These are phyloP conservation scores for Turnix velox DNA, from an alignment of 2,113 vertebrate genomes.

Conservation along the genomic window DNA sequence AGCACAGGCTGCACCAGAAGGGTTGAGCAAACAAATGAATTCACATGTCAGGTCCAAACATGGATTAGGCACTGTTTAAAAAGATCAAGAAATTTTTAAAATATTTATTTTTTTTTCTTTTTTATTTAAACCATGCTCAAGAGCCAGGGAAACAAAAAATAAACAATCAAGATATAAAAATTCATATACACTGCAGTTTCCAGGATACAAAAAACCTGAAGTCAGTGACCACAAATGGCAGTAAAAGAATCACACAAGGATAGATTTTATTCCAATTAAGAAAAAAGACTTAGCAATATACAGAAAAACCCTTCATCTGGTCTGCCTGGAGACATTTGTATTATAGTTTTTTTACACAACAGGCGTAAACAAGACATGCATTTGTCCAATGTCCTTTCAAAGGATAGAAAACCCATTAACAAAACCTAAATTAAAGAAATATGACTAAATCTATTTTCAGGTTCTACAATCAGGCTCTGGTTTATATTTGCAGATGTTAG, in stretches of 20 bases:
- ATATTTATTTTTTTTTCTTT: background rate
- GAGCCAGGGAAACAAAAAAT: background rate
- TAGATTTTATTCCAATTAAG: background rate
- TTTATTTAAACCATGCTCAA: background rate
- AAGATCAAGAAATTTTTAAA: background rate
- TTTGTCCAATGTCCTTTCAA: background rate
- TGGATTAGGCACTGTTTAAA: slow-evolving; percentile 84
- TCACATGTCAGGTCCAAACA: slow-evolving; percentile 88
- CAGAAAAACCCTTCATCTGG: background rate
- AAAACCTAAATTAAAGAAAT: background rate
- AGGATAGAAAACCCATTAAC: background rate
- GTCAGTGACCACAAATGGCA: background rate
- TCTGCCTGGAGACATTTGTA: background rate
- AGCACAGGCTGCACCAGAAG: slow-evolving; percentile 86
- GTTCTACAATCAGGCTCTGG: background rate
- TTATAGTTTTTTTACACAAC: background rate
- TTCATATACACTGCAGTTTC: background rate
- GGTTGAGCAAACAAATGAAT: slow-evolving; percentile 94
- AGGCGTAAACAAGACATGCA: background rate
- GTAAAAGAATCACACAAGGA: background rate
- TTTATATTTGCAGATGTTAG: background rate
- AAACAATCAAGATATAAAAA: background rate
- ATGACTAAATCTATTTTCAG: background rate
- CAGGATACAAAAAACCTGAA: background rate
- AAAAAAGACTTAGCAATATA: background rate